Evolutionary conservation across 2,797 vertebrate species (phyloP), one percentile per base, ranked within the genome.

Genomic region (Pipistrellus nathusii): DNA sequence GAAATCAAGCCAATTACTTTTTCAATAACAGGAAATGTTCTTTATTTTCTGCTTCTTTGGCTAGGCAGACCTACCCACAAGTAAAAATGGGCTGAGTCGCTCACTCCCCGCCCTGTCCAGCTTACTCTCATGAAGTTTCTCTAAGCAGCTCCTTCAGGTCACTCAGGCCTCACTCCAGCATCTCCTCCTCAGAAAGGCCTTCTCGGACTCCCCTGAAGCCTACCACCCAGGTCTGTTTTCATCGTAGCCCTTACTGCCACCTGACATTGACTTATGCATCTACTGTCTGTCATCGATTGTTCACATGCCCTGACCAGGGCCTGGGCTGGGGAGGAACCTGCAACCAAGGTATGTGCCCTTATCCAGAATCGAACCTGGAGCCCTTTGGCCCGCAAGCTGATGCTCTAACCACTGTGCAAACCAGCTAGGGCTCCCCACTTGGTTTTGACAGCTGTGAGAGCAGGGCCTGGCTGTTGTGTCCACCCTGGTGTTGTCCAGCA

Each of bases 11-110:
- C 14, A 20, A 38, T 62, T 48, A 62, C 21, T 69, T 76, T 71
- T 69, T 80, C 15, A 68, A 13, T 30, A 85, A 82, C 59, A 62
- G 6, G 57, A 53, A 73, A 69, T 13, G 38, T 35, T 82, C 44
- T 69, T 75, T 85, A 48, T 48, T 76, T 90, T 62, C 86, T 55
- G 21, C 44, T 87, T 78, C 69, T 85, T 62, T 93, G 20, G 7
- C 38, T 25, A 59, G 57, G 13, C 64, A 14, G 78, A 44, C 25
- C 23, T 44, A 69, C n/a, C 38, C 46, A 41, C 18, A 17, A 27
- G 35, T 25, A 9, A 69, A 59, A 59, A 30, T 18, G 38, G 48
- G 27, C 17, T 7, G 20, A 41, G 20, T 77, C 9, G n/a, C 25
- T 44, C 15, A 1, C 11, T 30, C 8, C n/a, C 7, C 2, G 2